Evolutionary conservation across 1,140 invertebrate species (phyloP), one percentile per base, ranked within the genome.

Genomic region (Hyposmocoma kahamanoa): DNA sequence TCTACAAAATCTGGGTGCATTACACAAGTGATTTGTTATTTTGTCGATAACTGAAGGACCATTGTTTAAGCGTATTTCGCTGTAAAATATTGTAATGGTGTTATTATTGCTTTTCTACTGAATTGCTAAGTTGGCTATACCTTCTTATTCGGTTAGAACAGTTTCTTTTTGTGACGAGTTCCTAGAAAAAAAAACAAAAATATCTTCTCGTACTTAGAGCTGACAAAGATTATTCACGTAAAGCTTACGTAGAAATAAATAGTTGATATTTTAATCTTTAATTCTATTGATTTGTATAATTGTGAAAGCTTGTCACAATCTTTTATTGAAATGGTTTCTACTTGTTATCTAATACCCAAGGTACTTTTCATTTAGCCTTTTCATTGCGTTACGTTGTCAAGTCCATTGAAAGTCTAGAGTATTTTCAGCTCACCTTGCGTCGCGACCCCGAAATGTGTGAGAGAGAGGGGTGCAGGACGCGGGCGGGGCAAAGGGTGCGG

Each of bases 391-490:
- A 36, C 32, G 32, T 36, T 36, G 32, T 36, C 32, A 36, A 36
- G 42, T 55, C 50, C 41, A 56, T 54, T 56, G 56, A 64, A 61
- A 67, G n/a, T n/a, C n/a, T n/a, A n/a, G 38, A 58, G 56, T 64
- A 69, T 70, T 78, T 78, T 80, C 71, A 81, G 72, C 56, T 67
- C 72, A 71, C 67, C 66, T 78, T 73, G 20, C 19, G 34, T 41
- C 11, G 56, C 68, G 65, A 65, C 59, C 67, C 70, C 67, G 64
- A 63, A 67, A 64, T 44, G 78, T 65, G 78, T 58, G 77, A 81
- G 67, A 67, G 81, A 83, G 81, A 83, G 70, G 79, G 78, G 74
- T 80, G 74, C 61, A 67, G 55, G 71, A 71, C 78, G 75, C 62
- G 72, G 62, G 67, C 63, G 71, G 72, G 72, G 67, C 45, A 64